Percentiles rank a stretch among this genome's conserved stretches.
These are phyloP conservation scores for Naso thynnoides DNA, from an alignment of 2,797 vertebrate genomes.

Conservation along the genomic window DNA sequence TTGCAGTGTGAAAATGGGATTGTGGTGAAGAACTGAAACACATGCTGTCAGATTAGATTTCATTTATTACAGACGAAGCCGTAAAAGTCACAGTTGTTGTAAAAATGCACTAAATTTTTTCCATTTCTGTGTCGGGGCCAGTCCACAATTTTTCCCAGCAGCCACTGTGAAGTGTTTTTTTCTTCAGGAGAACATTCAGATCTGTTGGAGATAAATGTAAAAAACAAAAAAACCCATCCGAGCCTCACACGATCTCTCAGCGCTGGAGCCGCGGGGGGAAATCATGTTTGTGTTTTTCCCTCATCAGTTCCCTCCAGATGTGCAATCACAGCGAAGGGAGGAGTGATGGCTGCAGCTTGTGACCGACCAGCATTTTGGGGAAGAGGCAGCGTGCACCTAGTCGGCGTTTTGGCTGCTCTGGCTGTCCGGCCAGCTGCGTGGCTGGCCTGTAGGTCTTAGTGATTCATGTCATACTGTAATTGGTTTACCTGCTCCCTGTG, in stretches of 20 bases:
- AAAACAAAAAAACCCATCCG: slow-evolving; percentile 30
- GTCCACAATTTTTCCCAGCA: slow-evolving; percentile 10
- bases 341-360: slow-evolving; percentile 65
- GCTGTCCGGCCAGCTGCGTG: slow-evolving; percentile 55
- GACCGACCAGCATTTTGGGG: slow-evolving; percentile 75
- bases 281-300: slow-evolving; percentile 46
- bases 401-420: slow-evolving; percentile 49
- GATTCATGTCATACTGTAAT: slow-evolving; percentile 90
- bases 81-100: background rate
- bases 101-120: background rate
- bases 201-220: slow-evolving; percentile 25
- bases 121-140: background rate
- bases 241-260: slow-evolving; percentile 24
- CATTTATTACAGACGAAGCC: slow-evolving; percentile 19
- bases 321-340: slow-evolving; percentile 58
- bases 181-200: slow-evolving; percentile 25
- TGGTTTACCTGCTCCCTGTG: slow-evolving; percentile 86
- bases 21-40: slow-evolving; percentile 25
- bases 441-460: slow-evolving; percentile 81
- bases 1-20: slow-evolving; percentile 38
- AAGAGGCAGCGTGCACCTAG: slow-evolving; percentile 49
- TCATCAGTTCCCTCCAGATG: slow-evolving; percentile 58
- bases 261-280: slow-evolving; percentile 15
- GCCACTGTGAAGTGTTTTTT: slow-evolving; percentile 23
- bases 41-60: slow-evolving; percentile 31